These are phyloP conservation scores for Ascidia mentula DNA, from an alignment of 23 tunicate genomes.

Conservation along the genomic window DNA sequence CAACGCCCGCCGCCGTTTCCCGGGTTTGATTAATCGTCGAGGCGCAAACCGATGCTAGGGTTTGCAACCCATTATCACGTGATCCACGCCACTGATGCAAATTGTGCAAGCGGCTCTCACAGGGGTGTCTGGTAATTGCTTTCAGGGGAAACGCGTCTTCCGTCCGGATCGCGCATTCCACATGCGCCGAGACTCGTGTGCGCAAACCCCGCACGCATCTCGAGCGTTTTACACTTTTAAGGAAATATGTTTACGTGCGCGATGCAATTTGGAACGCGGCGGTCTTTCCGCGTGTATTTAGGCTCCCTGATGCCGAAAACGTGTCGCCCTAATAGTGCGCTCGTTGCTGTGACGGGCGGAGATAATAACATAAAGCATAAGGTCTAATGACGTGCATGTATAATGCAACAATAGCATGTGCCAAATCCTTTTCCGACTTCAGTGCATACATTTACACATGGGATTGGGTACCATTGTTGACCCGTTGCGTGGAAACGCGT, in stretches of 20 bases:
- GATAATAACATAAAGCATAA: no score
- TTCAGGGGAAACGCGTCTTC: background rate
- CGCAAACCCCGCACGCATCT: background rate
- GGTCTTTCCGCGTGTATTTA: no score
- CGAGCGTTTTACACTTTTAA: background rate
- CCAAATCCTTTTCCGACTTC: no score
- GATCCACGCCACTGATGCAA: no score
- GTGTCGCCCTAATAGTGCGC: background rate
- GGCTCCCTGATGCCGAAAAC: background rate
- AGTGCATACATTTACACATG: no score
- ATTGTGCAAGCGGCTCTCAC: no score
- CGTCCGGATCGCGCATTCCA: background rate
- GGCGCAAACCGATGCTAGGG: background rate
- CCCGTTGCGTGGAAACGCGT: conserved; percentile 4
- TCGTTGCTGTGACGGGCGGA: no score
- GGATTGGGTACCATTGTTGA: background rate
- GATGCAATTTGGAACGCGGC: background rate
- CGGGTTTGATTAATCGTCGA: background rate
- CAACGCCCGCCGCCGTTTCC: background rate
- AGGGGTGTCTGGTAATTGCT: background rate
- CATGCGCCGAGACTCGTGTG: background rate
- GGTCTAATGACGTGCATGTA: no score
- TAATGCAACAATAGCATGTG: no score
- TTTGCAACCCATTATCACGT: background rate
- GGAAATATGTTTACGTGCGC: background rate